A percentile compares a stretch with the other conserved stretches of the same genome.
These are phyloP conservation scores for Cosmia pyralina DNA, from an alignment of 2,888 invertebrate species.

Conservation along the genomic window DNA sequence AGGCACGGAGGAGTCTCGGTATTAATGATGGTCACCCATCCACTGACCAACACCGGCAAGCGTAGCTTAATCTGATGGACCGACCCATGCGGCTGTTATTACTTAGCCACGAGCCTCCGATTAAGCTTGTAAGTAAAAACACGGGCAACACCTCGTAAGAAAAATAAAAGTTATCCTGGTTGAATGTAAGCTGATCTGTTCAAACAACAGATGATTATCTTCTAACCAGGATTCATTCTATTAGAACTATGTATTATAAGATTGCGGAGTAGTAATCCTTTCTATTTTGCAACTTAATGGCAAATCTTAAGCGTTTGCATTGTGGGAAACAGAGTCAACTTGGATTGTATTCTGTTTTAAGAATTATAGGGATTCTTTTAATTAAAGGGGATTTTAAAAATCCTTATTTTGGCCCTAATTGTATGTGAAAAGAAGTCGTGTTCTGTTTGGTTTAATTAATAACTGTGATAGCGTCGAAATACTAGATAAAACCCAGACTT, in stretches of 20 bases:
- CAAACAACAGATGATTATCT: constrained; percentile 37
- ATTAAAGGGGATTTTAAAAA: background rate
- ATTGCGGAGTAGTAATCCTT: constrained; percentile 36
- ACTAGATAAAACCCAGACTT: background rate
- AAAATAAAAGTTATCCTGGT: constrained; percentile 9
- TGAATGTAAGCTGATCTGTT: constrained; percentile 30
- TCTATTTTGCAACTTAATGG: constrained; percentile 39
- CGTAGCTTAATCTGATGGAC: no score
- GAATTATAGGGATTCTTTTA: background rate
- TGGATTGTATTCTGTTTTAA: background rate
- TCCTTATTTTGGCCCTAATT: background rate
- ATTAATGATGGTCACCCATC: no score
- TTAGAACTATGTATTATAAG: constrained; percentile 41
- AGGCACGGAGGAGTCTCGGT: no score
- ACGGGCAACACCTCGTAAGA: background rate
- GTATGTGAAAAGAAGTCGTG: background rate
- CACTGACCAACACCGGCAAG: no score
- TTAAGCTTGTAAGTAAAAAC: background rate
- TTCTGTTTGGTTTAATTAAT: background rate
- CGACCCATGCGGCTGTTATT: no score
- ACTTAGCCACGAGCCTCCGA: no score
- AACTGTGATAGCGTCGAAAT: background rate
- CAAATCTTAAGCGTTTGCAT: constrained; percentile 18
- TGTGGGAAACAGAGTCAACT: constrained; percentile 25
- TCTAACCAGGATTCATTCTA: constrained; percentile 21